Base-by-base conservation (phyloP, 2,888 invertebrate genomes). In the Hydrotaea diabolus region DNA sequence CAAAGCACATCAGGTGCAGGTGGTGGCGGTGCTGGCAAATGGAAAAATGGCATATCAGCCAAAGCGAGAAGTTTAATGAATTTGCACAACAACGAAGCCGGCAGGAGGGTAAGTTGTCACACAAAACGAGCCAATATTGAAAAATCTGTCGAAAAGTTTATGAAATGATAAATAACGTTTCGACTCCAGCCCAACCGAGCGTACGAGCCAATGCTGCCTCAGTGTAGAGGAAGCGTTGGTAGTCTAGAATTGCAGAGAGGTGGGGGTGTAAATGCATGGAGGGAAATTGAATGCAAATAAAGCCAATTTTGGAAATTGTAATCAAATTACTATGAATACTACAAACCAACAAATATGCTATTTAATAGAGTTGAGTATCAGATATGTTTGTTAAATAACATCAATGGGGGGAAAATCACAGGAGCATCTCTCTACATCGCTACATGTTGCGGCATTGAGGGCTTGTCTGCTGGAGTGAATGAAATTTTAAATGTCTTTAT, bases 31-130 rank as follows among this genome's bases (percentile, higher is more conserved):
- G 86, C 85, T 39, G 88, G 87, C 2, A 87, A 89, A 83, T 86
- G 89, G 85, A 91, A 90, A 85, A 90, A 88, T 82, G 85, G 88
- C 23, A 86, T 88, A 78, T 88, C 89, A 55, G 87, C 86, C 31
- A 92, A 92, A 87, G 98, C 97, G 1, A 93, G 97, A 55, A 96
- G 97, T 90, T 94, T 99, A 86, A 99, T 99, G 98, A 99, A 99
- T 93, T 93, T 99, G 77, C 98, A 99, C 92, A 99, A 99, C 93
- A 99, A 99, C 92, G 98, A 99, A 92, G 99, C 98, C 49, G 99
- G 99, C 13, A 93, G 99, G 91, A 94, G 98, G 95, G 98, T 99
- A 93, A 94, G 95, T 92, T 66, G 17, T 69, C 39, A 43, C 46
- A 59, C 23, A 26, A 46, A 69, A 69, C 66, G 43, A 17, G 43